Evolutionary conservation across 2,888 invertebrate species (phyloP).

Genomic region (Apamea sordens): DNA sequence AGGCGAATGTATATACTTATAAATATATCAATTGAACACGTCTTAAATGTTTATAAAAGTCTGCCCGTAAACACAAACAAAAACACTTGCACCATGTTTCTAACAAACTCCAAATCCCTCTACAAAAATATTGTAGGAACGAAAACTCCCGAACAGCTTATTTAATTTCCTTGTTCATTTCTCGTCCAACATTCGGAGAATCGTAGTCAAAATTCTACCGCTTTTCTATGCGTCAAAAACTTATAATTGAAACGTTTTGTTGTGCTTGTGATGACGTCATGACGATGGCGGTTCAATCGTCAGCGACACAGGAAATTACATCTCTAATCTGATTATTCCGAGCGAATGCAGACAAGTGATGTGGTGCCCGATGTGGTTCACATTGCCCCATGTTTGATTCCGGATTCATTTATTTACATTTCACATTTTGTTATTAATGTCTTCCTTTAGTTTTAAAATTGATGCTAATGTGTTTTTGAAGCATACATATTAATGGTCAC

Average conservation of each 20-base stretch:
- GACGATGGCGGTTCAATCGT: constrained; percentile 73
- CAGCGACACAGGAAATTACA: constrained; percentile 85
- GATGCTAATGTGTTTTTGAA: constrained; percentile 42
- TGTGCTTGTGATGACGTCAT: constrained; percentile 61
- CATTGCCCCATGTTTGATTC: constrained; percentile 48
- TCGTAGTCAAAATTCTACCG: constrained; percentile 18
- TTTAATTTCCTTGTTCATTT: constrained; percentile 53
- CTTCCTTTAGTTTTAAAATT: constrained; percentile 56
- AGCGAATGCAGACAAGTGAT: constrained; percentile 79
- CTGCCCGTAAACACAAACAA: constrained; percentile 14
- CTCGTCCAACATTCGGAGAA: constrained; percentile 16
- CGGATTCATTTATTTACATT: constrained; percentile 58
- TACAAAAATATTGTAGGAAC: constrained; percentile 12
- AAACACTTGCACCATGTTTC: constrained; percentile 8
- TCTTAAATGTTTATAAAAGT: constrained; percentile 3
- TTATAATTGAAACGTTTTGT: constrained; percentile 71
- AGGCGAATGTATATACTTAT: not conserved
- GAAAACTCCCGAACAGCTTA: constrained; percentile 35
- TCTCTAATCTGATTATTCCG: constrained; percentile 85
- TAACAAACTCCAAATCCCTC: constrained; percentile 15
- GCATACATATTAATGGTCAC: constrained; percentile 31
- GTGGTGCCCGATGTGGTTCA: constrained; percentile 60
- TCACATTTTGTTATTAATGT: constrained; percentile 56
- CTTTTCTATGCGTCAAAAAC: constrained; percentile 47
- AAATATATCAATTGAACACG: not conserved